A percentile compares a stretch with the other conserved stretches of the same genome.
Evolutionary conservation across 2,888 invertebrate species (phyloP).

Genomic region (Caenorhabditis sulstoni): DNA sequence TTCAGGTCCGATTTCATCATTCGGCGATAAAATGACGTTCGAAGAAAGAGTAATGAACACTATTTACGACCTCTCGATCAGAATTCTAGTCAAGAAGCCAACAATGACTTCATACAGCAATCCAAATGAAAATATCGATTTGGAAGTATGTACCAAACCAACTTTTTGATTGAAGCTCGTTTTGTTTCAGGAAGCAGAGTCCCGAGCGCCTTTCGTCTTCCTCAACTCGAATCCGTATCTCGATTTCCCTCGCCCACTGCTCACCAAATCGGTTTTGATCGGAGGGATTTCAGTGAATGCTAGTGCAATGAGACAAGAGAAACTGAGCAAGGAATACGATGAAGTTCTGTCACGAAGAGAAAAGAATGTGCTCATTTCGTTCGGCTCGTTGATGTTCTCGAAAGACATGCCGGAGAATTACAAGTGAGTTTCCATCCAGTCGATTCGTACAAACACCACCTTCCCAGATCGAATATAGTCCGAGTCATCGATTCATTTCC

Average conservation of each 20-base stretch:
- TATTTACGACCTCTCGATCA: neutral
- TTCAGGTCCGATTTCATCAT: slow-evolving; percentile 28
- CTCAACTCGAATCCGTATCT: slow-evolving; percentile 55
- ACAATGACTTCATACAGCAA: neutral
- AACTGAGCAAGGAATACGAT: slow-evolving; percentile 13
- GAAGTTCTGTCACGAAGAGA: slow-evolving; percentile 13
- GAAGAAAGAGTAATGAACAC: slow-evolving; percentile 35
- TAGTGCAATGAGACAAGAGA: slow-evolving; percentile 30
- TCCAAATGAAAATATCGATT: slow-evolving; percentile 11
- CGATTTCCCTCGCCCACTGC: slow-evolving; percentile 43
- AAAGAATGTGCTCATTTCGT: slow-evolving; percentile 48
- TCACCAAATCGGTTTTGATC: slow-evolving; percentile 47
- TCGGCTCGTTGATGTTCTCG: slow-evolving; percentile 49
- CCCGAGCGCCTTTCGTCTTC: slow-evolving; percentile 34
- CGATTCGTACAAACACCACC: too few species aligned
- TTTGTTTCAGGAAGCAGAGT: slow-evolving; percentile 14
- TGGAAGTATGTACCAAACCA: neutral
- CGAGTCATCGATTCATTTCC: slow-evolving; percentile 19
- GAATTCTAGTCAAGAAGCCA: neutral
- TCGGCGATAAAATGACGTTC: slow-evolving; percentile 33
- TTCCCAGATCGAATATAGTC: slow-evolving; percentile 16
- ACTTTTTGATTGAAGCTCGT: too few species aligned
- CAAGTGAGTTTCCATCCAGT: neutral
- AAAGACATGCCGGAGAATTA: slow-evolving; percentile 45
- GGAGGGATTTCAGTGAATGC: slow-evolving; percentile 54